Conservation (phyloP, 2,888 invertebrate genomes). For the Fabriciana adippe region DNA sequence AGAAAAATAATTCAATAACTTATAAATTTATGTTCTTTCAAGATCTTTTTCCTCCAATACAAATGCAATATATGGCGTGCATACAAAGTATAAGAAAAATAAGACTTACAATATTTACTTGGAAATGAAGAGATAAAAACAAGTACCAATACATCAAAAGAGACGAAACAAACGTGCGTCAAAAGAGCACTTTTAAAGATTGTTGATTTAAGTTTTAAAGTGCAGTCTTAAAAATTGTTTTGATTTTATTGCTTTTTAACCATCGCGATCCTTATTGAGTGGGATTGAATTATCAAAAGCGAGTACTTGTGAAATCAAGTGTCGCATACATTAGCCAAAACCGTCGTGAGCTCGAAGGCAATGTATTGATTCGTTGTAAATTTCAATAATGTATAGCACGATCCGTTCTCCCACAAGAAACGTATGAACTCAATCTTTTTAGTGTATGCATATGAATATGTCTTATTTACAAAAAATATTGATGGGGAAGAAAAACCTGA, state of each 20-base stretch:
- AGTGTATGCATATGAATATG: neutral
- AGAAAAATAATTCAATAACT: neutral
- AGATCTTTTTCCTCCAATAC: neutral
- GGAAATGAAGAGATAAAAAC: slow-evolving; percentile 28
- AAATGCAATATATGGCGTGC: slow-evolving; percentile 7
- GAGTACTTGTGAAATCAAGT: slow-evolving; percentile 19
- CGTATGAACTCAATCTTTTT: neutral
- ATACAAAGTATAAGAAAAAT: slow-evolving; percentile 22
- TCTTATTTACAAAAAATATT: too few species aligned
- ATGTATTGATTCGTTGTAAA: slow-evolving; percentile 1
- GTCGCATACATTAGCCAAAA: slow-evolving; percentile 22
- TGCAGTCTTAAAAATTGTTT: slow-evolving; percentile 9
- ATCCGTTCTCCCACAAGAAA: neutral
- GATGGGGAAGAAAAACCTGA: too few species aligned
- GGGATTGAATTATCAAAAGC: slow-evolving; percentile 50
- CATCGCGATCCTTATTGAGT: slow-evolving; percentile 36
- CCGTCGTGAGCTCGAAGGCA: slow-evolving; percentile 13
- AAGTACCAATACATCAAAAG: slow-evolving; percentile 21
- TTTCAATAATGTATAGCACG: neutral
- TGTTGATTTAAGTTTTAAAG: slow-evolving; percentile 1
- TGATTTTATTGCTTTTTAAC: slow-evolving; percentile 19
- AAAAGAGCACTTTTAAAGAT: slow-evolving; percentile 25
- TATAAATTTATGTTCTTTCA: neutral
- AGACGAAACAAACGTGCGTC: slow-evolving; percentile 23
- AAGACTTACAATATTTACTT: slow-evolving; percentile 26